These are phyloP conservation scores for Labia minor DNA, from an alignment of 2,888 invertebrate genomes.

Conservation along the genomic window DNA sequence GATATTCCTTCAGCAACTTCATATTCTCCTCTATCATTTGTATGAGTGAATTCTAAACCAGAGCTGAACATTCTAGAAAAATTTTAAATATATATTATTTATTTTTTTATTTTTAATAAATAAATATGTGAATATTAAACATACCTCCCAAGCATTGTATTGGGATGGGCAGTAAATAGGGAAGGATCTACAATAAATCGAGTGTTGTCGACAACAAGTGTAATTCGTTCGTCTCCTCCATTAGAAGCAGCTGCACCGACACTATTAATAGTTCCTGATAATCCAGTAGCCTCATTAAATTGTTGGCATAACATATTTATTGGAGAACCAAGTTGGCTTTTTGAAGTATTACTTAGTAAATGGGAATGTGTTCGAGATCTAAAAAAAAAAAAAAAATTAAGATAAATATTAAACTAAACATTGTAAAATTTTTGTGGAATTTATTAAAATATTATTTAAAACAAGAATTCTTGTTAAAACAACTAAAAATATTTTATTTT, in stretches of 20 bases:
- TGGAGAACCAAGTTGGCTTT: slow-evolving; percentile 31
- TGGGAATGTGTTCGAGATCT: slow-evolving; percentile 33
- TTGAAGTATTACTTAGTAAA: slow-evolving; percentile 23
- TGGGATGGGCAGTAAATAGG: slow-evolving; percentile 87
- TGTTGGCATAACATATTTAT: slow-evolving; percentile 39
- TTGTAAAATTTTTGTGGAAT: no score
- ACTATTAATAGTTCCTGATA: slow-evolving; percentile 24
- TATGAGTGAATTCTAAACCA: slow-evolving; percentile 79
- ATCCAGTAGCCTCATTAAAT: slow-evolving; percentile 29
- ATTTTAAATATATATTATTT: background rate
- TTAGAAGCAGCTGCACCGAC: slow-evolving; percentile 19
- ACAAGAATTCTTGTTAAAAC: no score
- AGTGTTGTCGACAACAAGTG: slow-evolving; percentile 93
- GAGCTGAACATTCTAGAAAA: slow-evolving; percentile 80
- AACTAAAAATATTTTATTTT: no score
- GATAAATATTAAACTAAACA: background rate
- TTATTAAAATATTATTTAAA: no score
- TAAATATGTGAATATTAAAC: slow-evolving; percentile 19
- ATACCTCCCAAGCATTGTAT: slow-evolving; percentile 90
- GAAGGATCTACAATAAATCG: slow-evolving; percentile 88
- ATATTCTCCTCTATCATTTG: slow-evolving; percentile 93
- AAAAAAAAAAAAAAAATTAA: slow-evolving; percentile 26
- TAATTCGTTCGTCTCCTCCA: slow-evolving; percentile 60
- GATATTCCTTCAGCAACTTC: slow-evolving; percentile 96
- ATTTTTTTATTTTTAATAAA: background rate